Base-by-base conservation (phyloP, 2,797 vertebrate genomes). In the Trachurus trachurus region DNA sequence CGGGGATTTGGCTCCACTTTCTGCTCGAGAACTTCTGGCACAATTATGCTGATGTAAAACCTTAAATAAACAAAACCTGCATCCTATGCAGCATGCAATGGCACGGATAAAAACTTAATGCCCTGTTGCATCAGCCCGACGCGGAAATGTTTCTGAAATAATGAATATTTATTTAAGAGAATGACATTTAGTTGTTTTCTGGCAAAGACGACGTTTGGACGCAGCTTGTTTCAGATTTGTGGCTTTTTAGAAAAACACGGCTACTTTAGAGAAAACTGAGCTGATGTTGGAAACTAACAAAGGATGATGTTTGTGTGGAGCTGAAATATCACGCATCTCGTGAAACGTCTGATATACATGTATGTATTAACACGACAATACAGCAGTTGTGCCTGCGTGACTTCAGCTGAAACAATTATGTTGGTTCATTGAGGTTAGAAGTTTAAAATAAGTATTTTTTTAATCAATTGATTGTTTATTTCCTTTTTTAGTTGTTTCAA, bases 21-120 rank as follows among this genome's bases (percentile, higher is more conserved):
- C 74, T 61, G 80, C 26, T 57, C 3, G 37, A 78, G 53, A 63
- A 58, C 72, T 26, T 73, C 11, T 74, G 81, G 75, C 75, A 68
- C 77, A 84, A 86, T 86, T 85, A 88, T 59, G 66, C 80, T 74
- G 76, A 86, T 62, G 84, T 84, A 52, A 82, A 90, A 82, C 61
- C 9, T 81, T 76, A 71, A 84, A 78, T 45, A 80, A 84, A 85
- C 76, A 85, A 47, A 76, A 72, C 29, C 76, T 56, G 70, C 80
- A 63, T 82, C 76, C 31, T 29, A 62, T n/a, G 69, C 42, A 57
- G 83, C 71, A 39, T 71, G 75, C 78, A 62, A 57, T 4, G 45
- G 67, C 76, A 78, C 34, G 61, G 13, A 64, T 62, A 22, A 58
- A 71, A 71, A 73, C 52, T 54, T 11, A 56, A 66, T 1, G 66